Base-by-base conservation (phyloP, 1,140 invertebrate genomes). In the Sitobion miscanthi region DNA sequence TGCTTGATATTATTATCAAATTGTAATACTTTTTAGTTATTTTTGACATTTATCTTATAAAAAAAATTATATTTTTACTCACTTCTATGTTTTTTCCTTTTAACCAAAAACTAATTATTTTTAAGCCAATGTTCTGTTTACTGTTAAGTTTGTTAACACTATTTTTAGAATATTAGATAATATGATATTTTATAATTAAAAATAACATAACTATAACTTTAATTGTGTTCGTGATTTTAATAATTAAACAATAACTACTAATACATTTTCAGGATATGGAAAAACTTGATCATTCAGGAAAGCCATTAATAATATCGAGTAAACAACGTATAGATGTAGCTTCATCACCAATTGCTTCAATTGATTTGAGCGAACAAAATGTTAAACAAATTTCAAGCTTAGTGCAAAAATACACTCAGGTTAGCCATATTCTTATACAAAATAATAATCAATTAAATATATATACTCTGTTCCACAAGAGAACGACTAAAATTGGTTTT, bases 211-310 rank as follows among this genome's bases (percentile, higher is more conserved):
- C 25, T 30, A 62, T 9, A 11, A 62, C 3, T 69, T 30, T 5
- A 62, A 69, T n/a, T 69, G 30, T 69, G 14, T n/a, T n/a, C 14
- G 2, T n/a, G 30, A n/a, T n/a, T 35, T 77, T n/a, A 85, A 45
- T 85, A 35, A 20, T 0, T 35, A 82, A 82, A 82, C 23, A 47
- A 30, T n/a, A 52, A 77, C 14, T 83, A 83, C 23, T 38, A 49
- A 62, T 49, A 86, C 6, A 69, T 93, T 93, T 69, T 42, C 35
- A 94, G 94, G 91, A 93, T 54, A 87, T 94, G 47, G 92, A 92
- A 45, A 93, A 94, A 83, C 85, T 94, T 38, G 91, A 94, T 49
- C 54, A 54, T 25, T 83, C 62, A 90, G 94, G 94, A 52, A 93
- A 94, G 25, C 87, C 88, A 45, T 82, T 93, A 38, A 42, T 94